Percentiles rank a stretch among this genome's conserved stretches.
Conservation (phyloP, 2,888 invertebrate species). For the Creontiades dilutus region DNA sequence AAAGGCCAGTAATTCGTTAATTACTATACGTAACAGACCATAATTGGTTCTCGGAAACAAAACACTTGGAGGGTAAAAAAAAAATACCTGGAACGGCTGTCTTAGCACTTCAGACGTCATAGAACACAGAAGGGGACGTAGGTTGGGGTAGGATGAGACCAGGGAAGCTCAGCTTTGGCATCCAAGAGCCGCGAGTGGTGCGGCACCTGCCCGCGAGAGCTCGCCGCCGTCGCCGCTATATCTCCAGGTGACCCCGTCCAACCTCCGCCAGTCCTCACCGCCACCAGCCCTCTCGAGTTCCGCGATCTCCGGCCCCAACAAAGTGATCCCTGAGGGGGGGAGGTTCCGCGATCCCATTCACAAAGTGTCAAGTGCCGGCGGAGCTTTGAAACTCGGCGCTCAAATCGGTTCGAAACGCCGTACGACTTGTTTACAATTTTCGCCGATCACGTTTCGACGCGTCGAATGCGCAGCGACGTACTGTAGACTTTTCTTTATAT, state of each 20-base stretch:
- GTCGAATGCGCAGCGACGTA: not conserved
- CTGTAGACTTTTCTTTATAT: not conserved
- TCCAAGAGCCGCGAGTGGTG: not conserved
- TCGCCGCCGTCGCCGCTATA: conserved; percentile 63
- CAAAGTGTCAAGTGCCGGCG: conserved; percentile 42
- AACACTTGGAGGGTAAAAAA: no score
- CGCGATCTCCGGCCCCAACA: conserved; percentile 7
- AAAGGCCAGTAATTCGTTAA: no score
- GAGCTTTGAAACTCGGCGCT: not conserved
- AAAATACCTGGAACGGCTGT: no score
- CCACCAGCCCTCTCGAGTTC: conserved; percentile 34
- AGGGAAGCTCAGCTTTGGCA: not conserved
- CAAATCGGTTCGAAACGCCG: not conserved
- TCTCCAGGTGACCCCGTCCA: conserved; percentile 64
- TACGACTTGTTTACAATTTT: not conserved
- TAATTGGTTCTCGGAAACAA: no score
- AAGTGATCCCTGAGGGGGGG: conserved; percentile 48
- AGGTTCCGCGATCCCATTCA: conserved; percentile 41
- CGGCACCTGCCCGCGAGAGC: conserved; percentile 61
- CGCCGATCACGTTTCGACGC: not conserved
- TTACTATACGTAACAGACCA: no score
- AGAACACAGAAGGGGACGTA: not conserved
- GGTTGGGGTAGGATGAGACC: not conserved
- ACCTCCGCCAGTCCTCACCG: conserved; percentile 42
- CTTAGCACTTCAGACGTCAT: not conserved